These are phyloP conservation scores for Mormyrus hasselquistii DNA, from an alignment of 2,797 vertebrate species.

Conservation along the genomic window DNA sequence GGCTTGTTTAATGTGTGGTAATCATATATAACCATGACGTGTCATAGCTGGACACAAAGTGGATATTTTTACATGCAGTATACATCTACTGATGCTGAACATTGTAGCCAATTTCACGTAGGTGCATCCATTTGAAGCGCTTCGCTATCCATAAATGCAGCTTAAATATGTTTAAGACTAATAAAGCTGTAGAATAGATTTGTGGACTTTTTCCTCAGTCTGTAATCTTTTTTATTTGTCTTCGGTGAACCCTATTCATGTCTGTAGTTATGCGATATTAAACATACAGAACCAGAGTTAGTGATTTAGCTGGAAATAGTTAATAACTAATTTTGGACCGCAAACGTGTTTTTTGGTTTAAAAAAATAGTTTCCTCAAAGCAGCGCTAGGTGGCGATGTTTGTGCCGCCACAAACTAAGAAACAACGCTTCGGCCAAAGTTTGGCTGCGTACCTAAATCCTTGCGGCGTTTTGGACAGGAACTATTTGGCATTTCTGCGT, in stretches of 20 bases:
- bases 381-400: background rate
- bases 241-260: background rate
- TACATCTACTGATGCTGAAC: background rate
- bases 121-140: background rate
- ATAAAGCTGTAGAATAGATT: background rate
- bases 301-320: background rate
- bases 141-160: background rate
- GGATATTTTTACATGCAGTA: background rate
- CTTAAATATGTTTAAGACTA: background rate
- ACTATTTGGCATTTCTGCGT: background rate
- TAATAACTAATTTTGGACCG: background rate
- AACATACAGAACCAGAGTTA: background rate
- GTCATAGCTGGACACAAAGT: background rate
- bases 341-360: background rate
- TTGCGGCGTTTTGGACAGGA: background rate
- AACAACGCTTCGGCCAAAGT: background rate
- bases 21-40: background rate
- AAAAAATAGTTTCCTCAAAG: background rate
- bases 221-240: background rate
- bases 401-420: background rate
- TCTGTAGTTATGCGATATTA: background rate
- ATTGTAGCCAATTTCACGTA: background rate
- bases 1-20: background rate
- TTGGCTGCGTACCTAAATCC: background rate
- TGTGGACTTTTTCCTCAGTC: background rate